Base-by-base conservation (phyloP, 2,797 vertebrate species). In the Chaetodon trifasciatus region DNA sequence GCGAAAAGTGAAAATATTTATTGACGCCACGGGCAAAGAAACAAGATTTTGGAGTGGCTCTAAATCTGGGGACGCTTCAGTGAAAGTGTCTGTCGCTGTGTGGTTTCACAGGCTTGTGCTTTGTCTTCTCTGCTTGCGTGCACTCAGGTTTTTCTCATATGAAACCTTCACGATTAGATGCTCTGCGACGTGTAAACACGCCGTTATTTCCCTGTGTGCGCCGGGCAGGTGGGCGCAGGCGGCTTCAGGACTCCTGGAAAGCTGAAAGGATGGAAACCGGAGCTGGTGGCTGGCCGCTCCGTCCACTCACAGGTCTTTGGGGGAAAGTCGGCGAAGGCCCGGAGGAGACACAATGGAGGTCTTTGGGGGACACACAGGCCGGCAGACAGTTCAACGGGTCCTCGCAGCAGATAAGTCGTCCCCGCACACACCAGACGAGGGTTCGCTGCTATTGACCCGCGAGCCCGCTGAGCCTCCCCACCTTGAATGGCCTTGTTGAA, bases 401-500 rank as follows among this genome's bases (percentile, higher is more conserved):
- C 89, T 93, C 76, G 23, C 70, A 62, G 85, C 81, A 84, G 90
- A 89, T 90, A 92, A 90, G 88, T 88, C 66, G 66, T 82, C 87
- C 85, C 78, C 73, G 75, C 60, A 70, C 86, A 85, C 63, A 77
- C 78, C 76, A 85, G 84, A 83, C 78, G 35, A 68, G 75, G 75
- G 85, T 88, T 84, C 82, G 76, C 56, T 67, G 78, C 86, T 84
- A 87, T 91, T 92, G 91, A 93, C 92, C 87, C 55, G 15, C 46
- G 17, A 82, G 47, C 86, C 78, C 85, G 86, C 88, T 82, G 85
- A 89, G 86, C 83, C 84, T 78, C 91, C 82, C 85, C 89, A 91
- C 86, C 81, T 89, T 94, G 73, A 94, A 94, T 91, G 88, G 89
- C 82, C 91, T 86, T 76, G 90, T 91, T 94, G 92, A 93, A 93